Evolutionary conservation across 2,113 vertebrate species (phyloP), one percentile per base, ranked within the genome.

Genomic region (Alexandromys fortis): DNA sequence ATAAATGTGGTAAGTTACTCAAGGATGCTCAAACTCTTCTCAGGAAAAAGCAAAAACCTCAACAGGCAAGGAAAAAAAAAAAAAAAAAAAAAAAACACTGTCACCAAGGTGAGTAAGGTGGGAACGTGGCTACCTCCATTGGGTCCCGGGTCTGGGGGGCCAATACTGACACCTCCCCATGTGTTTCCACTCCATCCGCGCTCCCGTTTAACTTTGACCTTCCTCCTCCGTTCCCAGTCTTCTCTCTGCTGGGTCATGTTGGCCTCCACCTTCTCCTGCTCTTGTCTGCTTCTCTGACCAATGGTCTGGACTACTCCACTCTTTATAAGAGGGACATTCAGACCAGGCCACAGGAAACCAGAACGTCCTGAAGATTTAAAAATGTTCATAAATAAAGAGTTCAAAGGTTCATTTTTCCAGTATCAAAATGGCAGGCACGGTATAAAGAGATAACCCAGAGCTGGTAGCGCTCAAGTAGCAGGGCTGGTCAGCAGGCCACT

Each of bases 311-410:
- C 0, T 1, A 3, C 76, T 26, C 99, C 99, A 26, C 97, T 98
- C 96, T 97, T 99, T 72, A 98, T 0, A 30, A 99, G n/a, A 0
- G 99, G 99, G 45, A 94, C 8, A 86, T 99, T 99, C 55, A 99
- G 98, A 22, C 99, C 99, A 22, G 99, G 99, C 99, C 99, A 99
- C 70, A 99, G 98, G 95, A 99, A 99, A 61, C 99, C 99, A 30
- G 95, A 99, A 10, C 94, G 98, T 76, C 99, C 99, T 99, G 95
- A 45, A 97, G 86, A 79, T 89, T 22, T 72, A 96, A 65, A 81
- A 72, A 73, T 28, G n/a, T n/a, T n/a, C 38, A 94, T 45, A 81
- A 73, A 17, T 26, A 67, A 76, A 76, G 77, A 63, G 33, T 77
- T 76, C 45, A 24, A 17, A 19, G 33, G 82, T 35, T 86, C 55